phyloP scores from a whole-genome alignment of 2,113 vertebrate genomes.

The Chinchilla lanigera region DNA sequence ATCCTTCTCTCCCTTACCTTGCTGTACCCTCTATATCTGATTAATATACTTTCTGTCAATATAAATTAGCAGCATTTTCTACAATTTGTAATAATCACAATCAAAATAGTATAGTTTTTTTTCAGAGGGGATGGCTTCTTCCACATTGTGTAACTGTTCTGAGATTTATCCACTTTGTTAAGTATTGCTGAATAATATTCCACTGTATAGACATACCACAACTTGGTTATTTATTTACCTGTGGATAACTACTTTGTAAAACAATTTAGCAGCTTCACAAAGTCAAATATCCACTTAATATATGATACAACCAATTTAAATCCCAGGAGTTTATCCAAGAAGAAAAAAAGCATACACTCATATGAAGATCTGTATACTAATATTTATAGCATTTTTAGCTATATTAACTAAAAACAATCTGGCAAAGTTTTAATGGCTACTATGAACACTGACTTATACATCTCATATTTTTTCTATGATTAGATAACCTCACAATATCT shows the following conservation, averaged over 20 bases:
- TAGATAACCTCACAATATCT: neutral
- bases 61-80: neutral
- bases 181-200: neutral
- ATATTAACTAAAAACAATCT: neutral
- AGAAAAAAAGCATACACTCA: neutral
- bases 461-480: neutral
- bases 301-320: neutral
- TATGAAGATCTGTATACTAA: neutral
- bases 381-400: too few relatives aligned
- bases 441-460: neutral
- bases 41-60: neutral
- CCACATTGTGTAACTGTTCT: neutral
- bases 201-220: neutral
- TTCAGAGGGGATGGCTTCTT: neutral
- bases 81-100: neutral
- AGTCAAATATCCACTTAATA: neutral
- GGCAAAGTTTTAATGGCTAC: neutral
- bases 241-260: neutral
- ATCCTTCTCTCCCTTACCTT: neutral
- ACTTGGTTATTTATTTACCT: neutral
- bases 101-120: neutral
- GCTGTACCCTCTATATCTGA: neutral
- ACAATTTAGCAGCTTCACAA: neutral
- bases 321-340: neutral
- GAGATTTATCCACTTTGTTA: neutral